These are phyloP conservation scores for Sebastes vulpes DNA, from an alignment of 2,797 vertebrate genomes.

Conservation along the genomic window DNA sequence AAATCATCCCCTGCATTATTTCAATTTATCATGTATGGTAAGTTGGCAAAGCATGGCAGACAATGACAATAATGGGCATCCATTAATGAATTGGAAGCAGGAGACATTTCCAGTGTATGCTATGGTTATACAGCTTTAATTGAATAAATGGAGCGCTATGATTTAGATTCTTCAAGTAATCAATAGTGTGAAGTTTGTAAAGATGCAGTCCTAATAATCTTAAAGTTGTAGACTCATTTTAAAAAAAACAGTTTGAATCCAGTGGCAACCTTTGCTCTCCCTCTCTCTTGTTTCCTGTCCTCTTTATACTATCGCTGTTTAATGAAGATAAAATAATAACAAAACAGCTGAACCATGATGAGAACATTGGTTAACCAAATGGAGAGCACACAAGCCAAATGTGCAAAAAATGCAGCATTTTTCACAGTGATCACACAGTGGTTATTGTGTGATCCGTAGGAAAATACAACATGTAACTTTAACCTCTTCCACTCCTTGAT, in stretches of 20 bases:
- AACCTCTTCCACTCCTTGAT: background rate
- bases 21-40: background rate
- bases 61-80: background rate
- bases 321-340: background rate
- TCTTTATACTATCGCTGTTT: background rate
- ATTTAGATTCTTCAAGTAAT: background rate
- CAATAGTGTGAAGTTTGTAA: background rate
- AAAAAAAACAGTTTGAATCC: background rate
- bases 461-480: background rate
- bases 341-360: background rate
- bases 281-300: background rate
- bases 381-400: background rate
- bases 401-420: background rate
- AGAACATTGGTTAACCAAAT: background rate
- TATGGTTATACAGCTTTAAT: background rate
- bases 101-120: background rate
- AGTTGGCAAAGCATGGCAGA: background rate
- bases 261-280: fast-evolving
- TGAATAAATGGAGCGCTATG: background rate
- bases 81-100: background rate
- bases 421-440: background rate
- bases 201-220: background rate
- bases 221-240: background rate
- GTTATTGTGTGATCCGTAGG: background rate
- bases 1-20: background rate